Evolutionary conservation across 2,113 vertebrate species (phyloP).

Genomic region (Promerops cafer): DNA sequence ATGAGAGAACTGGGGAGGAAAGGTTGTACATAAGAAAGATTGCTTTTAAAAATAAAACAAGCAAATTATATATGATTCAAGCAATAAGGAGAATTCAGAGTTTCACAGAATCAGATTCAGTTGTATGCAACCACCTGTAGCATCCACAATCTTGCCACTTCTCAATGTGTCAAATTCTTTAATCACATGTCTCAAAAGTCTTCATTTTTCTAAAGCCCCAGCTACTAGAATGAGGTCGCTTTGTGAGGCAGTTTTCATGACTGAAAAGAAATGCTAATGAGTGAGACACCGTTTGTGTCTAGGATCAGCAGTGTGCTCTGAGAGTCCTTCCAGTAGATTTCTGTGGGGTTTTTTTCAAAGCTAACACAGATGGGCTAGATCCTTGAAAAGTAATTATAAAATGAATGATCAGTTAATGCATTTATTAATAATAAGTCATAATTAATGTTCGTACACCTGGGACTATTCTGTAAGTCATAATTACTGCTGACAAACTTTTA

Average conservation of each 20-base stretch:
- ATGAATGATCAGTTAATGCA: background rate
- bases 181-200: background rate
- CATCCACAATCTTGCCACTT: background rate
- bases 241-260: background rate
- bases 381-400: background rate
- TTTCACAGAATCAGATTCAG: background rate
- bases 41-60: background rate
- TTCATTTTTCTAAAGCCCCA: background rate
- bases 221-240: background rate
- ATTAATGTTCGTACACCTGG: background rate
- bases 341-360: background rate
- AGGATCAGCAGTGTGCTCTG: background rate
- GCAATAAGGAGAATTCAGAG: background rate
- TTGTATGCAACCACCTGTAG: background rate
- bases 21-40: background rate
- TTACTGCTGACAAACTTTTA: background rate
- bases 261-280: background rate
- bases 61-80: background rate
- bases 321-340: background rate
- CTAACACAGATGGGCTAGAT: background rate
- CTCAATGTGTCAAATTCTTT: background rate
- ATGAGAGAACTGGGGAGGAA: background rate
- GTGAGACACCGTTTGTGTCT: background rate
- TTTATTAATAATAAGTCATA: background rate
- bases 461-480: background rate